Conservation (phyloP, 2,888 invertebrate species). For the Drosophila sordidula region DNA sequence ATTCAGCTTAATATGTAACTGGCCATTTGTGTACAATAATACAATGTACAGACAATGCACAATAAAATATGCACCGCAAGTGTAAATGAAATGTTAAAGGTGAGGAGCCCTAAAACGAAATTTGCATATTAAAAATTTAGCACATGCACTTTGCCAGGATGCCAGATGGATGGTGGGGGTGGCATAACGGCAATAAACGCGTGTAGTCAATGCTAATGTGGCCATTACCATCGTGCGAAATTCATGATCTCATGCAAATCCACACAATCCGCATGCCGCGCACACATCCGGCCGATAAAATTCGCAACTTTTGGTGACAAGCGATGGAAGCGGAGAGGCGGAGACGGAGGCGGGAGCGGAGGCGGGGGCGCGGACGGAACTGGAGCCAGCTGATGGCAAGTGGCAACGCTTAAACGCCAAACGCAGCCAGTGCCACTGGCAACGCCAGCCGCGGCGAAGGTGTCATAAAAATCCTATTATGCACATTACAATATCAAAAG, state of each 20-base stretch:
- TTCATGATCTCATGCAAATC: conserved; percentile 79
- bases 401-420: conserved; percentile 38
- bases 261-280: conserved; percentile 60
- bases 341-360: background rate
- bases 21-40: conserved; percentile 76
- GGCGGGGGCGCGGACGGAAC: background rate
- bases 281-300: conserved; percentile 75
- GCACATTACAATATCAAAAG: conserved; percentile 84
- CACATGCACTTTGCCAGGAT: conserved; percentile 66
- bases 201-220: conserved; percentile 78
- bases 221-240: conserved; percentile 75
- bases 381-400: conserved; percentile 44
- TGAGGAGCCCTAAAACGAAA: conserved; percentile 35
- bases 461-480: conserved; percentile 83
- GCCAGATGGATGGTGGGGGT: background rate
- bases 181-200: conserved; percentile 57
- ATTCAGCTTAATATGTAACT: conserved; percentile 59
- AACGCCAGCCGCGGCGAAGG: conserved; percentile 55
- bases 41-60: conserved; percentile 40
- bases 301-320: conserved; percentile 79
- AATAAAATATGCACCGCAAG: conserved; percentile 79
- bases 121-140: conserved; percentile 79
- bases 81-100: conserved; percentile 75
- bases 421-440: conserved; percentile 44
- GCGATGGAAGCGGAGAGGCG: conserved; percentile 24